Percentiles rank a stretch among this genome's conserved stretches.
phyloP scores from a whole-genome alignment of 2,113 vertebrate species.

The Crotalus helleri region DNA sequence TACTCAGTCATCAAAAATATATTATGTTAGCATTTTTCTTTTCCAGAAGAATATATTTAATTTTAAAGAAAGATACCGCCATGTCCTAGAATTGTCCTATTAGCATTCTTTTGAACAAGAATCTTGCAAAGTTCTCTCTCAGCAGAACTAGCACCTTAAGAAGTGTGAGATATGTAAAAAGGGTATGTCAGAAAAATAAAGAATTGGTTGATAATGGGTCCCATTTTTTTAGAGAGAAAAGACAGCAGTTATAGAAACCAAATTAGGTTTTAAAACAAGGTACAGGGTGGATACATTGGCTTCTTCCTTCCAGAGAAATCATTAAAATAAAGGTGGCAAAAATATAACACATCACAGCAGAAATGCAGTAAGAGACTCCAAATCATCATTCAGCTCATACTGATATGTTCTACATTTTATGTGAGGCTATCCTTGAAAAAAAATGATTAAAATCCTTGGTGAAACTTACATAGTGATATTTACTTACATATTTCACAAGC shows the following conservation, averaged over 20 bases:
- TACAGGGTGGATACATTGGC: not conserved
- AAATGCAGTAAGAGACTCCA: not conserved
- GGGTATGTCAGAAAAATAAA: not conserved
- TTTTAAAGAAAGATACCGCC: not conserved
- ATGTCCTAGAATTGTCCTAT: not conserved
- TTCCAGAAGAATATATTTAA: not conserved
- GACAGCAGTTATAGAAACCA: not conserved
- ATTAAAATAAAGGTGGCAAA: not conserved
- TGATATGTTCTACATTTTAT: not conserved
- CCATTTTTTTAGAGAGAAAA: slow-evolving; percentile 21
- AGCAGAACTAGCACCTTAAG: slow-evolving; percentile 11
- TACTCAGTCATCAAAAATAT: not conserved
- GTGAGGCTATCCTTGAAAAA: not conserved
- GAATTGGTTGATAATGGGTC: not conserved
- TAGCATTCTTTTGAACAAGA: not conserved
- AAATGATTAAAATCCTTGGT: slow-evolving; percentile 3
- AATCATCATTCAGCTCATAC: not conserved
- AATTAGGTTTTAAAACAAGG: not conserved
- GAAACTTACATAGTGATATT: not conserved
- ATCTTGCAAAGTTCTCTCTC: slow-evolving; percentile 12
- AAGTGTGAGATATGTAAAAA: not conserved
- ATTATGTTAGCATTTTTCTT: not conserved
- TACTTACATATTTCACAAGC: not conserved
- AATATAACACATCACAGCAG: accelerated
- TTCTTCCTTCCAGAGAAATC: accelerated